phyloP scores from a whole-genome alignment of 2,888 invertebrate genomes.

The Lasioglossum lativentre region DNA sequence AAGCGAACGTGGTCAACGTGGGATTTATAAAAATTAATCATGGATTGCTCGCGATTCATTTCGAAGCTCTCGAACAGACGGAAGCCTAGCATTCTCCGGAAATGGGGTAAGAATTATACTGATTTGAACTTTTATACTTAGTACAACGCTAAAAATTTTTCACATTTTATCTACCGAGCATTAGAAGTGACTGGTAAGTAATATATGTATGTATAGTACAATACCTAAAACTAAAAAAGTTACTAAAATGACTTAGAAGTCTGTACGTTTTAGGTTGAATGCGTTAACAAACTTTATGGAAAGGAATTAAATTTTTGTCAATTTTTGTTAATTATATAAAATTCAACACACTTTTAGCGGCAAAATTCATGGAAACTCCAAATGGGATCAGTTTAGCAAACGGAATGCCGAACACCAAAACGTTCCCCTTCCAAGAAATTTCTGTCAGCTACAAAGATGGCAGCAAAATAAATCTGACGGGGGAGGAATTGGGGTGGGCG shows the following conservation, averaged over 20 bases:
- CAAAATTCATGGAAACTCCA: slow-evolving; percentile 78
- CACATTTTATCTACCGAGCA: background rate
- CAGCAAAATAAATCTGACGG: slow-evolving; percentile 85
- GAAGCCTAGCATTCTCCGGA: slow-evolving; percentile 84
- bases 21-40: slow-evolving; percentile 28
- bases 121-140: background rate
- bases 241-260: too few species aligned
- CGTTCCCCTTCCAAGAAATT: slow-evolving; percentile 89
- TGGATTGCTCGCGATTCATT: slow-evolving; percentile 85
- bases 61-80: slow-evolving; percentile 83
- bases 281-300: too few species aligned
- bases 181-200: background rate
- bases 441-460: slow-evolving; percentile 87
- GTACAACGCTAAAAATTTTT: background rate
- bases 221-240: too few species aligned
- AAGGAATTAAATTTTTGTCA: background rate
- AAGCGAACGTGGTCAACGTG: background rate
- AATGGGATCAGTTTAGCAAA: slow-evolving; percentile 87
- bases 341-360: slow-evolving; percentile 77
- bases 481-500: slow-evolving; percentile 87
- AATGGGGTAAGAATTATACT: slow-evolving; percentile 82
- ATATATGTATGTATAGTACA: too few species aligned
- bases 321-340: background rate
- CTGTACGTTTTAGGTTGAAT: too few species aligned
- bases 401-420: slow-evolving; percentile 89